Evolutionary conservation across 2,797 vertebrate species (phyloP), one percentile per base, ranked within the genome.

Genomic region (Buceros bicornis): DNA sequence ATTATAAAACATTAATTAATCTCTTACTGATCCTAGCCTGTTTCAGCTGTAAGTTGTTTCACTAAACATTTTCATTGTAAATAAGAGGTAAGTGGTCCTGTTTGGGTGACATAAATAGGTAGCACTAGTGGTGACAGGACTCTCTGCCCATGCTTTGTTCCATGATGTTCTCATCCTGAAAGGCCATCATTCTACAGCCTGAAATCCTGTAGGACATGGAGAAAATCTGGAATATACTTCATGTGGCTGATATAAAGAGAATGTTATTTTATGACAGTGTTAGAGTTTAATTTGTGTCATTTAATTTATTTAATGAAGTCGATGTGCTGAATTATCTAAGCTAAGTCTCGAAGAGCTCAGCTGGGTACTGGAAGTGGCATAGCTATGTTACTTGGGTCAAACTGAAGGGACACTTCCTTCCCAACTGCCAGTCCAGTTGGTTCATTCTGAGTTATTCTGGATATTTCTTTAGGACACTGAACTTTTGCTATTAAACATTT

Each of bases 221-320:
- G n/a, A 89, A 87, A 82, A 77, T 70, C 61, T 87, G 74, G 25
- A 82, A 37, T 76, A 54, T 42, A 47, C 24, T 94, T 64, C 28
- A 17, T 69, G 45, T 35, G 35, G 48, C 22, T 87, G 81, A 66
- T 47, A 57, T 3, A 40, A 57, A 60, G 25, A 33, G 28, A 35
- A 43, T 43, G n/a, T 29, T 81, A 87, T 90, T 93, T 84, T 70
- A 40, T 62, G 54, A 42, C 54, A n/a, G 7, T 40, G 69, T 79
- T 87, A 78, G 2, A 8, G 25, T 88, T 93, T 89, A 89, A 83
- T 94, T 93, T 89, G 66, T 37, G 73, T 87, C 3, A 56, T 71
- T 81, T 80, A 65, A 76, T 89, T 89, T 76, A 47, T 73, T 95
- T 89, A 69, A 84, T 87, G 19, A 80, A 85, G 60, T 70, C 89